Conservation (phyloP, 2,888 invertebrate species). For the Ferrisia virgata region DNA sequence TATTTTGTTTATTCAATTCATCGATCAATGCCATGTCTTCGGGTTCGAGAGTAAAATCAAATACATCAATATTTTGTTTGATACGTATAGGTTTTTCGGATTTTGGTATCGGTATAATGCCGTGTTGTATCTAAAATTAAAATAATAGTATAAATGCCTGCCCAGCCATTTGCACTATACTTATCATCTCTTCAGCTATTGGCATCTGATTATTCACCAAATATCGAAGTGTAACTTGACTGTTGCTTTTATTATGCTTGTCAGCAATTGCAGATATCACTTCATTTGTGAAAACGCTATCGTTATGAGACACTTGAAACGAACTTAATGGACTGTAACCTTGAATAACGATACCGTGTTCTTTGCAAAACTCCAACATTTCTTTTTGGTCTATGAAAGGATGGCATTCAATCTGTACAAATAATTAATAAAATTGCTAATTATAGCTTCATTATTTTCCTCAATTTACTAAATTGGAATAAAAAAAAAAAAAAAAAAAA, state of each 20-base stretch:
- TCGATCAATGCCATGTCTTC: conserved; percentile 48
- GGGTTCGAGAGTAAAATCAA: conserved; percentile 10
- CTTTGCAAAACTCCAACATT: conserved; percentile 66
- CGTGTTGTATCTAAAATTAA: conserved; percentile 48
- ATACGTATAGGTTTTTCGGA: neutral
- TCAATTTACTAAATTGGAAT: neutral
- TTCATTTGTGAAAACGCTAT: conserved; percentile 70
- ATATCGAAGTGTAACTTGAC: conserved; percentile 68
- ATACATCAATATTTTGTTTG: neutral
- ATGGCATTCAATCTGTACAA: conserved; percentile 71
- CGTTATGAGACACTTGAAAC: conserved; percentile 69
- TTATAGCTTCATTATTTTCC: too few species aligned
- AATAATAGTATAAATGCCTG: neutral
- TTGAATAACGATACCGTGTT: conserved; percentile 65
- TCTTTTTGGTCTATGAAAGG: conserved; percentile 72
- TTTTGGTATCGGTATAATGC: conserved; percentile 45
- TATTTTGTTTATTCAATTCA: conserved; percentile 47
- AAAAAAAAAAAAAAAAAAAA: neutral
- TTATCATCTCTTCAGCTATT: neutral
- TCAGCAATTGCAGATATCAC: conserved; percentile 62
- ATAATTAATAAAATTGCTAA: conserved; percentile 39
- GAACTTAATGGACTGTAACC: conserved; percentile 84
- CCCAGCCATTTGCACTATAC: neutral
- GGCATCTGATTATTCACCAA: conserved; percentile 52
- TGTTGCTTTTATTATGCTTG: conserved; percentile 65